Evolutionary conservation across 2,113 vertebrate genomes (phyloP).

Genomic region (Psilopogon haemacephalus): DNA sequence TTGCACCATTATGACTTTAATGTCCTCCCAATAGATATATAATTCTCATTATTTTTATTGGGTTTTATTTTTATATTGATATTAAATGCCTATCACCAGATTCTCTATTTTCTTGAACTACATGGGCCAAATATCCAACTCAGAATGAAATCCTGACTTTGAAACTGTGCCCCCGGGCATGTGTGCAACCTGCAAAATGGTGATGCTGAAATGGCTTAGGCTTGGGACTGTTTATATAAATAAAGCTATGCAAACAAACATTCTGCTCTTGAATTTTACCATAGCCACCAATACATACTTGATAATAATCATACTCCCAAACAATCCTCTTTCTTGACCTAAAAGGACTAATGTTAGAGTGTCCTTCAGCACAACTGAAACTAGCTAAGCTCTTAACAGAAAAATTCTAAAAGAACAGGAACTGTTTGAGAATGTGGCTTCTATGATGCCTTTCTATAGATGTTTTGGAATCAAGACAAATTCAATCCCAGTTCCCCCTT

Average conservation of each 20-base stretch:
- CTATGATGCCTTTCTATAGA: not conserved
- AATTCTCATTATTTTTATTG: constrained; percentile 67
- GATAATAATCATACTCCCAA: not conserved
- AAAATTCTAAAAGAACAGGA: not conserved
- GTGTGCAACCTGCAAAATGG: not conserved
- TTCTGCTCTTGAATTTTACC: constrained; percentile 11
- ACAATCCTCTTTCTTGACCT: not conserved
- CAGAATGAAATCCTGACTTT: constrained; percentile 1
- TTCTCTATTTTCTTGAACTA: constrained; percentile 53
- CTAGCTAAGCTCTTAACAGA: not conserved
- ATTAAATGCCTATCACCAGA: constrained; percentile 37
- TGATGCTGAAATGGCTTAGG: not conserved
- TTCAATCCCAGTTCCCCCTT: not conserved
- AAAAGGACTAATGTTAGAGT: not conserved
- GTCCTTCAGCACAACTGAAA: not conserved
- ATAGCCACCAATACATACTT: not conserved
- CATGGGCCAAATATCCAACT: constrained; percentile 38
- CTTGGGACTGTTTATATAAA: not conserved
- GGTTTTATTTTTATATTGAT: constrained; percentile 62
- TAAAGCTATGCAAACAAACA: constrained; percentile 14
- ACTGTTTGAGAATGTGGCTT: not conserved
- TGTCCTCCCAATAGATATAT: constrained; percentile 56
- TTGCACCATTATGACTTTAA: constrained; percentile 60
- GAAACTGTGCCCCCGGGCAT: not conserved
- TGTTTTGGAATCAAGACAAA: not conserved